A percentile compares a stretch with the other conserved stretches of the same genome.
Evolutionary conservation across 2,797 vertebrate genomes (phyloP).

Genomic region (Microctenopoma steveboyesi): DNA sequence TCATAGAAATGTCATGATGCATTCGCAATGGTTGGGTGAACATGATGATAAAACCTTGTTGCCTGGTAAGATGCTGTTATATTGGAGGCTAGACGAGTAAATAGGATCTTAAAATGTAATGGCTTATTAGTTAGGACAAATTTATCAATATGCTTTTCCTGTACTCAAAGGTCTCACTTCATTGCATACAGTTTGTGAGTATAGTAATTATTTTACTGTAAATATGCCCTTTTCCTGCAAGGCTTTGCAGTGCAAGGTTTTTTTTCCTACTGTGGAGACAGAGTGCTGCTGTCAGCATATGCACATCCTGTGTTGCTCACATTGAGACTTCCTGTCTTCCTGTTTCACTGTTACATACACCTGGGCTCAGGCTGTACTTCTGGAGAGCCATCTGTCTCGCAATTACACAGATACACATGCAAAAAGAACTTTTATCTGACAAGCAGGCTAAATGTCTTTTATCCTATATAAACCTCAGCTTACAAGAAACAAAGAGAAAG

Average conservation of each 20-base stretch:
- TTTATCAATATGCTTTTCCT: not conserved
- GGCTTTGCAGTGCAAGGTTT: constrained; percentile 27
- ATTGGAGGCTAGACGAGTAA: too few relatives aligned
- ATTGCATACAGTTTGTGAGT: not conserved
- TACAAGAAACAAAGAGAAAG: too few relatives aligned
- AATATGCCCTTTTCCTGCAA: constrained; percentile 23
- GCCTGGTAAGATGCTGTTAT: not conserved
- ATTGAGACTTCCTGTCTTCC: constrained; percentile 76
- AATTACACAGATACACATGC: constrained; percentile 7
- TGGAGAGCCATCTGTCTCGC: constrained; percentile 67
- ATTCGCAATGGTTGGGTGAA: not conserved
- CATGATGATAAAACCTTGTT: not conserved
- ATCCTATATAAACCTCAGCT: not conserved
- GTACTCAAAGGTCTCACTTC: not conserved
- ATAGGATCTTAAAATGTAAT: not conserved
- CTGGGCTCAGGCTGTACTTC: constrained; percentile 68
- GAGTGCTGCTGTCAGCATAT: constrained; percentile 40
- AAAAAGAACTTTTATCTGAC: constrained; percentile 1
- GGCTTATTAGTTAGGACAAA: not conserved
- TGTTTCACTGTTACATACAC: constrained; percentile 74
- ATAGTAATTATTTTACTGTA: not conserved
- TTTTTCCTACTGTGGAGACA: constrained; percentile 32
- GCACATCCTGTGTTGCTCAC: constrained; percentile 76
- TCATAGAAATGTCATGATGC: not conserved
- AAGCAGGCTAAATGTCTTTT: not conserved